phyloP scores from a whole-genome alignment of 2,113 vertebrate genomes.

The Elgaria multicarinata region DNA sequence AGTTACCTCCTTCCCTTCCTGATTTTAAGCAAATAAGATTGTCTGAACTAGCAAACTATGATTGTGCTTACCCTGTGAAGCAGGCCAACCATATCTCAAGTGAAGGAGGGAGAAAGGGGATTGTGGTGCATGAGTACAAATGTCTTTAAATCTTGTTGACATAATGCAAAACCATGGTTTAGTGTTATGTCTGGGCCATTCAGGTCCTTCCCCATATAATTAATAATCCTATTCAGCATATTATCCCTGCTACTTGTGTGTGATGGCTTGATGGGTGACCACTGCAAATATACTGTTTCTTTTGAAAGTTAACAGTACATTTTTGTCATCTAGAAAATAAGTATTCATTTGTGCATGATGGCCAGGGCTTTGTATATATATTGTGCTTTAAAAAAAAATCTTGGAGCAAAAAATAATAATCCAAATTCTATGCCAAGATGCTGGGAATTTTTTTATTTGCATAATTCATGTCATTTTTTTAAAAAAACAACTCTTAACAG shows the following conservation, averaged over 20 bases:
- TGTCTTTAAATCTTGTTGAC: background rate
- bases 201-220: background rate
- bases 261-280: background rate
- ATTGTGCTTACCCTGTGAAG: background rate
- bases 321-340: background rate
- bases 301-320: background rate
- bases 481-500: background rate
- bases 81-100: background rate
- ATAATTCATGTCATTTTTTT: background rate
- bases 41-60: background rate
- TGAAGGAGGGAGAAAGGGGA: background rate
- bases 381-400: background rate
- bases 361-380: background rate
- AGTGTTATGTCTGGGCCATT: background rate
- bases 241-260: background rate
- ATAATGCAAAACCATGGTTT: background rate
- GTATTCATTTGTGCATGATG: fast-evolving
- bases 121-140: background rate
- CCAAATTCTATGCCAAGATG: background rate
- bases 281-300: background rate
- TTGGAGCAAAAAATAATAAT: background rate
- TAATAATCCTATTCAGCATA: background rate
- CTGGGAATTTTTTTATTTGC: background rate
- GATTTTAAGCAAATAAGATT: background rate
- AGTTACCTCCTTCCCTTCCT: background rate